These are phyloP conservation scores for Margaritifera margaritifera DNA, from an alignment of 2,888 invertebrate genomes.

Conservation along the genomic window DNA sequence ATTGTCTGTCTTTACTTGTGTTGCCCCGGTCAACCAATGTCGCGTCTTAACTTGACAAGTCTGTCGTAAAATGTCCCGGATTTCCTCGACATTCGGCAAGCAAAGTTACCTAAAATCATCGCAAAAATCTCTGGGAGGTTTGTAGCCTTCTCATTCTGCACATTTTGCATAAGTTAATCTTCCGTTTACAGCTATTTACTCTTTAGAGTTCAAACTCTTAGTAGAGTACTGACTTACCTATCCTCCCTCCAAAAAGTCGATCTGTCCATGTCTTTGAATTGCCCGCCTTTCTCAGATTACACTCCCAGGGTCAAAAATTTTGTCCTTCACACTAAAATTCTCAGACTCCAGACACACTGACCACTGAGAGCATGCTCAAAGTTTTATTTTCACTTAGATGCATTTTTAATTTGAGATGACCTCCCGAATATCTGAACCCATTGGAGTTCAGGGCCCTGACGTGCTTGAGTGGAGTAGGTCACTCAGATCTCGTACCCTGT, in stretches of 20 bases:
- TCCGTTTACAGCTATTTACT: background rate
- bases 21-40: slow-evolving; percentile 54
- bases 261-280: too few species aligned
- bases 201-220: too few species aligned
- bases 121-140: slow-evolving; percentile 39
- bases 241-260: too few species aligned
- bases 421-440: slow-evolving; percentile 47
- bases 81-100: slow-evolving; percentile 39
- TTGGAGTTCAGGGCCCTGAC: slow-evolving; percentile 53
- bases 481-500: slow-evolving; percentile 53
- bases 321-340: too few species aligned
- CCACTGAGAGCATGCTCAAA: background rate
- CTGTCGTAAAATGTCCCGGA: slow-evolving; percentile 26
- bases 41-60: slow-evolving; percentile 50
- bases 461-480: slow-evolving; percentile 59
- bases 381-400: background rate
- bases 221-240: too few species aligned
- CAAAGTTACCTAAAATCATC: slow-evolving; percentile 27
- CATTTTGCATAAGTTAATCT: too few species aligned
- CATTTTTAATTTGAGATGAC: background rate
- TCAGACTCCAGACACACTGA: too few species aligned
- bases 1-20: slow-evolving; percentile 19
- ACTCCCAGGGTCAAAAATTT: too few species aligned
- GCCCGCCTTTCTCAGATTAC: too few species aligned
- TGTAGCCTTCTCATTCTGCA: slow-evolving; percentile 9